Evolutionary conservation across 2,113 vertebrate species (phyloP), one percentile per base, ranked within the genome.

Genomic region (Coptodon bakossiorum): DNA sequence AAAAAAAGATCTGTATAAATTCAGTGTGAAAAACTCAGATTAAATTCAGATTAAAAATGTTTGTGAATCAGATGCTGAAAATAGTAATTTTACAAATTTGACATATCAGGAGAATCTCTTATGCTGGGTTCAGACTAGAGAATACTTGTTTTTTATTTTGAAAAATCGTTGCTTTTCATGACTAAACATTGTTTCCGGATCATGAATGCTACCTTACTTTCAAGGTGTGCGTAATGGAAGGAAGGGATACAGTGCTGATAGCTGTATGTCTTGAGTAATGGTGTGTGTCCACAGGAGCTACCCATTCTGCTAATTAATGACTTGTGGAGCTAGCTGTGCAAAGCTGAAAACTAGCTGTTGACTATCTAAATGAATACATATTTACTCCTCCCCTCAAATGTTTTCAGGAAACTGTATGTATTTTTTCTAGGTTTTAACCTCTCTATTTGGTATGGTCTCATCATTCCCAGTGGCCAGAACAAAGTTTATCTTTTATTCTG

Each of bases 141-240:
- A 24, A 73, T 73, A 10, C 14, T 48, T 16, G 3, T 4, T 16
- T 43, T 40, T 43, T 1, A 24, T 61, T 17, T 31, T 61, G 29
- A 31, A 45, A 1, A 73, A 13, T 73, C 5, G 3, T 24, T 43
- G 66, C 38, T 71, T 71, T 43, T 43, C 13, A 9, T 16, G 66
- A 43, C 2, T 0, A 71, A 43, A 68, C 36, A 40, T 68, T 22
- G n/a, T 13, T 22, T 68, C 63, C 1, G 2, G 66, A 43, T 43
- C 36, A 71, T 40, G 12, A 71, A 24, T 71, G 36, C 12, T 71
- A 4, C 36, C 66, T 43, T 40, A 5, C 36, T 14, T 68, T 22
- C n/a, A 40, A 6, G 5, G 7, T 1, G 2, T 43, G 66, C 1
- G 0, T 6, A 9, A 43, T 24, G n/a, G 0, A 6, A 68, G 11